phyloP scores from a whole-genome alignment of 2,888 invertebrate genomes.

The Nephrotoma appendiculata region DNA sequence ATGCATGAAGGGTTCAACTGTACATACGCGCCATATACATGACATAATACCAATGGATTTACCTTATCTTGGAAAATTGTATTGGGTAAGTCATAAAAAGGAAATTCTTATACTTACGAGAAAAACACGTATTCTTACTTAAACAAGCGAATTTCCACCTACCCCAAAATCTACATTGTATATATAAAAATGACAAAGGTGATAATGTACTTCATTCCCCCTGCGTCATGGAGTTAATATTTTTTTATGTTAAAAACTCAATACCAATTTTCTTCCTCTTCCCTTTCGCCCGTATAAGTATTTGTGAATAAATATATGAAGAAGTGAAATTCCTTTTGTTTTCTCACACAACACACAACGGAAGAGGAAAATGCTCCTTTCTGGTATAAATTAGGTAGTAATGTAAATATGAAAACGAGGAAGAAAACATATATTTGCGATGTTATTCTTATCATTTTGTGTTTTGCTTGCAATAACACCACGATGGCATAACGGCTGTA shows the following conservation, averaged over 20 bases:
- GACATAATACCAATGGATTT: background rate
- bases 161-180: background rate
- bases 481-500: background rate
- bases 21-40: background rate
- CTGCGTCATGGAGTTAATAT: background rate
- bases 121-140: background rate
- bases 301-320: background rate
- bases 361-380: background rate
- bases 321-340: background rate
- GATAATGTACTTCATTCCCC: background rate
- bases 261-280: background rate
- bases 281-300: background rate
- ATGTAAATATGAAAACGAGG: background rate
- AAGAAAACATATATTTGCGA: background rate
- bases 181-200: background rate
- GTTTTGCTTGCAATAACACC: background rate
- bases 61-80: background rate
- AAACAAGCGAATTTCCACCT: background rate
- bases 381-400: background rate
- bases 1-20: background rate
- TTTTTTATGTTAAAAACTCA: background rate
- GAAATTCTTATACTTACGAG: background rate
- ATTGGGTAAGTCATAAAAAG: background rate
- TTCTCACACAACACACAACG: background rate
- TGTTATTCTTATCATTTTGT: background rate